Evolutionary conservation across 2,797 vertebrate species (phyloP), one percentile per base, ranked within the genome.

Genomic region (Luscinia megarhynchos): DNA sequence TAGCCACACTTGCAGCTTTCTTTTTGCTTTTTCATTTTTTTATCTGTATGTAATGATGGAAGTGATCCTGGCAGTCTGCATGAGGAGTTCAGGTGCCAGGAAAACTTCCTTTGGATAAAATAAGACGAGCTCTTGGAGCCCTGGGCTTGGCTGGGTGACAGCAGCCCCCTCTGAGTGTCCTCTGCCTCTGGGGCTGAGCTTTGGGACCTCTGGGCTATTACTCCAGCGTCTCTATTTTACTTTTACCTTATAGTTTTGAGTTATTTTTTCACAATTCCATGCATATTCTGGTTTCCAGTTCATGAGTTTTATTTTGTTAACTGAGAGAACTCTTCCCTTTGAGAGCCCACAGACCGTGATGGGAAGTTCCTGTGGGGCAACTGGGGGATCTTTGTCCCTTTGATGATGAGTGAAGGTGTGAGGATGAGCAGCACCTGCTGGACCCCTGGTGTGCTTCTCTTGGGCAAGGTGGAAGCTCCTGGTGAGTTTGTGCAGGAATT

Each of bases 111-210:
- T 26, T 32, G 58, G 64, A 36, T 87, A 11, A 63, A 76, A 23
- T 0, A 29, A 38, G 77, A 11, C 1, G 7, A 66, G 77, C 5
- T 64, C 20, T 10, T 9, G 11, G 36, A 32, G n/a, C 0, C 3
- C 74, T 62, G 74, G 70, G 45, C 74, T 77, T 70, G 84, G 62
- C 0, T 5, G 22, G 77, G 62, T 59, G 88, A 57, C 77, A 72
- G 78, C 43, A 62, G 15, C 30, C 27, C 4, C 0, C 45, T 59
- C 40, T 21, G 62, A 67, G 59, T 17, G 40, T 68, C 64, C 57
- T 34, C 18, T 27, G 22, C 61, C 45, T 34, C 53, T 54, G 11
- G 43, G 29, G 29, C 48, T 63, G 73, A 67, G 19, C 13, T 48
- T 66, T 67, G 40, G 21, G 41, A 30, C 58, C 62, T 69, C 21